Percentiles rank a stretch among this genome's conserved stretches.
Conservation (phyloP, 2,888 invertebrate species). For the Lasioglossum calceatum region DNA sequence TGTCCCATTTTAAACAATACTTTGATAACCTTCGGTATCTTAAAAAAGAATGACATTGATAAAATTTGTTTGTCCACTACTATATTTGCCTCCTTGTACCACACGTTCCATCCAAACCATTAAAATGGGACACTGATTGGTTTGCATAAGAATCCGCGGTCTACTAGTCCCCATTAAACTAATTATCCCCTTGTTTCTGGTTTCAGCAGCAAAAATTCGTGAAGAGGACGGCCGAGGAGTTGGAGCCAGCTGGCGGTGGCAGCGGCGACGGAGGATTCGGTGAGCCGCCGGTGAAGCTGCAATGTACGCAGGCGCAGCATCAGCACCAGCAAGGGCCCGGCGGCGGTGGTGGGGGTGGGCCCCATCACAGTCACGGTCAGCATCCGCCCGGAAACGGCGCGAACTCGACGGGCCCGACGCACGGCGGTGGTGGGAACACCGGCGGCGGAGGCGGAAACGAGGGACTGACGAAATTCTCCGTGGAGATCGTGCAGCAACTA, state of each 20-base stretch:
- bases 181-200: conserved; percentile 46
- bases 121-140: too few species aligned
- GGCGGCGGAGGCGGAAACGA: conserved; percentile 84
- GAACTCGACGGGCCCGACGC: conserved; percentile 67
- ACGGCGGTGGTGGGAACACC: conserved; percentile 58
- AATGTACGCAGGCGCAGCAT: conserved; percentile 87
- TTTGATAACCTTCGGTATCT: too few species aligned
- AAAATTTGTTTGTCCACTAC: too few species aligned
- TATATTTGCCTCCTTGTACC: too few species aligned
- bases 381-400: conserved; percentile 78
- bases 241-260: conserved; percentile 85
- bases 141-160: too few species aligned
- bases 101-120: too few species aligned
- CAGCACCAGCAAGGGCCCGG: conserved; percentile 80
- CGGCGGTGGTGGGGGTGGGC: conserved; percentile 74
- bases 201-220: conserved; percentile 94
- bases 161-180: neutral
- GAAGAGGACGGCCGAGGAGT: conserved; percentile 90
- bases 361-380: conserved; percentile 78
- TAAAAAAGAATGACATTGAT: too few species aligned
- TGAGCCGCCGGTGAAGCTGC: conserved; percentile 92
- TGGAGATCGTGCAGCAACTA: conserved; percentile 96
- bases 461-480: conserved; percentile 91
- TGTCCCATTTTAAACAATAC: too few species aligned
- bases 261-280: conserved; percentile 85